A percentile compares a stretch with the other conserved stretches of the same genome.
Conservation (phyloP, 2,113 vertebrate species). For the Malaclemys terrapin region DNA sequence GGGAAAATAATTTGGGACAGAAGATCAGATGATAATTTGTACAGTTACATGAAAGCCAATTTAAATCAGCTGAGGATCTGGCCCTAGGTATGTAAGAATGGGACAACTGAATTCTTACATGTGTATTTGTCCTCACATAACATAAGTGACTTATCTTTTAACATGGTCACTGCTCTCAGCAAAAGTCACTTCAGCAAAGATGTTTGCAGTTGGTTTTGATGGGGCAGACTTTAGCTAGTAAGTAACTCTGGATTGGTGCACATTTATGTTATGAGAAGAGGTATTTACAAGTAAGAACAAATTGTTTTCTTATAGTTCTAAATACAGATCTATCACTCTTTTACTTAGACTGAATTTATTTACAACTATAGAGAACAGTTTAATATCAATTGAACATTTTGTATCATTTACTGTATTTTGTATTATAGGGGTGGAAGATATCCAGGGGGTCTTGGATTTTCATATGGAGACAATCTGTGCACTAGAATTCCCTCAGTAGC, state of each 20-base stretch:
- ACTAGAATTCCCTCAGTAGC: background rate
- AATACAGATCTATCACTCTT: background rate
- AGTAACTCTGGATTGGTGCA: background rate
- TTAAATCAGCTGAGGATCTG: no score
- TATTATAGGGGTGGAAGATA: background rate
- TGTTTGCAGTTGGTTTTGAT: background rate
- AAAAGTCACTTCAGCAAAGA: background rate
- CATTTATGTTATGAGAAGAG: background rate
- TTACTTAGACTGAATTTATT: background rate
- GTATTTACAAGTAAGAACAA: background rate
- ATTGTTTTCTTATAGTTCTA: background rate
- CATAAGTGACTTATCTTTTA: background rate
- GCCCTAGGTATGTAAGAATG: no score
- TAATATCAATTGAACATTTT: background rate
- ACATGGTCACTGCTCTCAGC: background rate
- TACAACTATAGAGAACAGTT: background rate
- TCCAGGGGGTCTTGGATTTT: background rate
- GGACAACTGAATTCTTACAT: no score
- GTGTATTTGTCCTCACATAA: no score
- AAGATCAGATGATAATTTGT: no score
- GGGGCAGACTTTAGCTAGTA: background rate
- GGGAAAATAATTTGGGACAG: background rate
- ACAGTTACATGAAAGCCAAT: no score
- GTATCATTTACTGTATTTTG: background rate
- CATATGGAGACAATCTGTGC: background rate